phyloP scores from a whole-genome alignment of 1,140 invertebrate species.

The Aphelinus atriplicis region DNA sequence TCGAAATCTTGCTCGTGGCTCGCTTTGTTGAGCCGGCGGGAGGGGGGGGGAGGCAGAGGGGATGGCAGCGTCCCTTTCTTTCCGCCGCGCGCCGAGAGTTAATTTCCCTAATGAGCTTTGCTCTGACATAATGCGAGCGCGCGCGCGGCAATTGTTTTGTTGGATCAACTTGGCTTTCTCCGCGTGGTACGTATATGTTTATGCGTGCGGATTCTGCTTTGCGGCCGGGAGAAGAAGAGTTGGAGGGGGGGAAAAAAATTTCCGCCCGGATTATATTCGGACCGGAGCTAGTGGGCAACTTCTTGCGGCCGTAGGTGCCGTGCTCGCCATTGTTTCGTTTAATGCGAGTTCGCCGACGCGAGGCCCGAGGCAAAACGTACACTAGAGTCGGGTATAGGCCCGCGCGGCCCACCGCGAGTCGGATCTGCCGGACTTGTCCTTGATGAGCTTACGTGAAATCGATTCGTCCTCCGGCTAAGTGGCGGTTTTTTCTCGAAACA shows the following conservation, averaged over 20 bases:
- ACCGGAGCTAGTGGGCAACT: background rate
- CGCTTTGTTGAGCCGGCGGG: background rate
- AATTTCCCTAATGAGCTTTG: conserved; percentile 25
- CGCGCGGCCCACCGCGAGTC: too few species aligned
- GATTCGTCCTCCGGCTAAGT: too few species aligned
- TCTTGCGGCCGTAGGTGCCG: background rate
- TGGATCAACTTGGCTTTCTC: background rate
- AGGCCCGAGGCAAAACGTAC: too few species aligned
- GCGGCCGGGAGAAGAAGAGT: background rate
- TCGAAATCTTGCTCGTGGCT: conserved; percentile 1
- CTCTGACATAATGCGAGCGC: background rate
- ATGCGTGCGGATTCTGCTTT: background rate
- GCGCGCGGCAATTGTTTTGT: conserved; percentile 14
- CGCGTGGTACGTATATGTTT: background rate
- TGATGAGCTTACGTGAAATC: too few species aligned
- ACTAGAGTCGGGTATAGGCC: too few species aligned
- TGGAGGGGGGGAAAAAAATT: background rate
- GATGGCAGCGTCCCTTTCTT: too few species aligned
- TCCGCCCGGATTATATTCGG: background rate
- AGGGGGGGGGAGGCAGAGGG: too few species aligned
- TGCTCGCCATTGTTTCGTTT: conserved; percentile 5
- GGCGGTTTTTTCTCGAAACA: too few species aligned
- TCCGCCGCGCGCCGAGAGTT: background rate
- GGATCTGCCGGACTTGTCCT: too few species aligned
- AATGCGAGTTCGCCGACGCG: background rate